Evolutionary conservation across 1,140 invertebrate species (phyloP).

Genomic region (Heliothis subflexa): DNA sequence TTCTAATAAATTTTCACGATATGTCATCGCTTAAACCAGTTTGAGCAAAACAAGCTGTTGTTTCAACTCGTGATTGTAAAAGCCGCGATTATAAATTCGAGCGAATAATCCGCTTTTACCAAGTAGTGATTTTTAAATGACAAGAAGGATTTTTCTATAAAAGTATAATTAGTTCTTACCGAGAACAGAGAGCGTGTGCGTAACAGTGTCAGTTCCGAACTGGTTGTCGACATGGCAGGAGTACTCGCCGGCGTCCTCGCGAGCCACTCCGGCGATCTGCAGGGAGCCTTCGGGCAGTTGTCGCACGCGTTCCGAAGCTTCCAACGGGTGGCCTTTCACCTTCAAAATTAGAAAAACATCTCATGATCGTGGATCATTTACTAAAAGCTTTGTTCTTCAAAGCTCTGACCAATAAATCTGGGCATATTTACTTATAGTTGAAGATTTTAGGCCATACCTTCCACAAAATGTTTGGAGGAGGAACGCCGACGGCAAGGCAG

Average conservation of each 20-base stretch:
- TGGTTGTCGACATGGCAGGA: slow-evolving; percentile 97
- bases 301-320: slow-evolving; percentile 91
- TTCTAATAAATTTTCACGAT: no score
- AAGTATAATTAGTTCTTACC: slow-evolving; percentile 83
- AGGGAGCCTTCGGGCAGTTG: slow-evolving; percentile 96
- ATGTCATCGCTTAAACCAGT: no score
- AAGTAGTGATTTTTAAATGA: no score
- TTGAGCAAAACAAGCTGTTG: no score
- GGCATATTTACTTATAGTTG: no score
- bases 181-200: slow-evolving; percentile 95
- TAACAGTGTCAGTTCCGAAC: slow-evolving; percentile 96
- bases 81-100: no score
- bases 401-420: no score
- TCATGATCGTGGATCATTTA: no score
- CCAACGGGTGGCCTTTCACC: slow-evolving; percentile 88
- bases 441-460: slow-evolving; percentile 84
- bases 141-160: background rate
- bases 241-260: slow-evolving; percentile 96
- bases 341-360: slow-evolving; percentile 42
- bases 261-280: slow-evolving; percentile 94
- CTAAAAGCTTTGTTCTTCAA: no score
- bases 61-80: background rate
- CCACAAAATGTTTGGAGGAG: slow-evolving; percentile 95
- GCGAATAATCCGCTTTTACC: no score
- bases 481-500: slow-evolving; percentile 96